Percentiles rank a stretch among this genome's conserved stretches.
These are phyloP conservation scores for Aphelenchoides avenae DNA, from an alignment of 1,140 invertebrate species.

Conservation along the genomic window DNA sequence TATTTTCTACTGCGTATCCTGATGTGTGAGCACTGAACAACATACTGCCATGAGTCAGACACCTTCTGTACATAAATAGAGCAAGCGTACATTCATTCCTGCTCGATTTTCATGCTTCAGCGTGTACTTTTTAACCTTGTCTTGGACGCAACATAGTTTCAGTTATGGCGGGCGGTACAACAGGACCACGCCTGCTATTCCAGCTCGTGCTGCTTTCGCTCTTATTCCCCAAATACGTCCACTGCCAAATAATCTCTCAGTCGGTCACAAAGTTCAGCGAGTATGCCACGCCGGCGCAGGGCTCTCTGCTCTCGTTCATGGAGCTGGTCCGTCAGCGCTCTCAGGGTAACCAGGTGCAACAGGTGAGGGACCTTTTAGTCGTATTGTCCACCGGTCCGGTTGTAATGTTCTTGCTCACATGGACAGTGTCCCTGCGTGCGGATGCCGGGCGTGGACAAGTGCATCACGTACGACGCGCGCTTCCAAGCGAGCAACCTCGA, in stretches of 20 bases:
- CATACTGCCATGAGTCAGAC: no score
- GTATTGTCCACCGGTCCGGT: background rate
- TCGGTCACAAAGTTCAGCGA: conserved; percentile 21
- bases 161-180: no score
- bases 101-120: no score
- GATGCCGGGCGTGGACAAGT: conserved; percentile 31
- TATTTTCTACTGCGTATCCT: no score
- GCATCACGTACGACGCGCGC: conserved; percentile 1
- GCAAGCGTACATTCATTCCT: no score
- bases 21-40: no score
- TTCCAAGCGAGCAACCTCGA: conserved; percentile 33
- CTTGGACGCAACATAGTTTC: no score
- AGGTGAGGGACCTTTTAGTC: conserved; percentile 34
- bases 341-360: conserved; percentile 31
- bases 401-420: conserved; percentile 28
- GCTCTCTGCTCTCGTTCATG: conserved; percentile 23
- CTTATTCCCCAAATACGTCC: background rate
- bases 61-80: no score
- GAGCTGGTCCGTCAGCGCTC: conserved; percentile 28
- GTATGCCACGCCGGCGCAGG: background rate
- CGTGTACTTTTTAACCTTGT: no score
- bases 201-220: background rate
- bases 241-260: conserved; percentile 21
- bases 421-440: conserved; percentile 41
- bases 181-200: no score